phyloP scores from a whole-genome alignment of 2,888 invertebrate genomes.

The Cantharis flavilabris region DNA sequence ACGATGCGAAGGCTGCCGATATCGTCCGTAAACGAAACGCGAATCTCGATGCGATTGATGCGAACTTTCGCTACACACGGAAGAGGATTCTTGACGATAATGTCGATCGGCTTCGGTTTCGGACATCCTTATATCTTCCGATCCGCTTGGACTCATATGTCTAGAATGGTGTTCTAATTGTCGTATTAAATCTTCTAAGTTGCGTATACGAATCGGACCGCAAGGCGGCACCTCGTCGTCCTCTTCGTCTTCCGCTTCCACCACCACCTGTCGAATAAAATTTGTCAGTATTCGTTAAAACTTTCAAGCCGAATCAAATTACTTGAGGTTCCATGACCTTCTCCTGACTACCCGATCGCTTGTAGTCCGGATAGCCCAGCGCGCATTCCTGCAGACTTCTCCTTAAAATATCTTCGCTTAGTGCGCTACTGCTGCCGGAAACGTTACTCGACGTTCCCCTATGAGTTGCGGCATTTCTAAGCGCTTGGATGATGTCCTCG shows the following conservation, averaged over 20 bases:
- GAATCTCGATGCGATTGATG: constrained; percentile 78
- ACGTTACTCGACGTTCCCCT: constrained; percentile 60
- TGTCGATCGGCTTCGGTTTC: constrained; percentile 89
- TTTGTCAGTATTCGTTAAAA: background rate
- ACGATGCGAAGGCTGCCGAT: constrained; percentile 57
- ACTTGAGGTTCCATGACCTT: constrained; percentile 74
- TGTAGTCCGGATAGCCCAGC: constrained; percentile 64
- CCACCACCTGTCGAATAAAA: constrained; percentile 46
- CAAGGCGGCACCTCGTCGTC: constrained; percentile 78
- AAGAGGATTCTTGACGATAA: constrained; percentile 71
- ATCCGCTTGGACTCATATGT: constrained; percentile 89
- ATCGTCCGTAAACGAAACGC: constrained; percentile 72
- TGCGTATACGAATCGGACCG: constrained; percentile 87
- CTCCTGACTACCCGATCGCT: constrained; percentile 67
- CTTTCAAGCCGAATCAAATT: constrained; percentile 30
- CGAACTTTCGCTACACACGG: constrained; percentile 74
- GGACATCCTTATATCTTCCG: constrained; percentile 87
- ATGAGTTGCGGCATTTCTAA: constrained; percentile 79
- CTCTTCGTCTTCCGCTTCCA: constrained; percentile 64
- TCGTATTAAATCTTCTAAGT: constrained; percentile 87
- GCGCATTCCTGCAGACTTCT: constrained; percentile 69
- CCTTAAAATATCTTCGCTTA: constrained; percentile 71
- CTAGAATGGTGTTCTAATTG: constrained; percentile 87
- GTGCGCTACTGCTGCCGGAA: constrained; percentile 66
- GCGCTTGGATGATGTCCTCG: constrained; percentile 88